phyloP scores from a whole-genome alignment of 2,888 invertebrate genomes.

The Nasonovia ribisnigri region DNA sequence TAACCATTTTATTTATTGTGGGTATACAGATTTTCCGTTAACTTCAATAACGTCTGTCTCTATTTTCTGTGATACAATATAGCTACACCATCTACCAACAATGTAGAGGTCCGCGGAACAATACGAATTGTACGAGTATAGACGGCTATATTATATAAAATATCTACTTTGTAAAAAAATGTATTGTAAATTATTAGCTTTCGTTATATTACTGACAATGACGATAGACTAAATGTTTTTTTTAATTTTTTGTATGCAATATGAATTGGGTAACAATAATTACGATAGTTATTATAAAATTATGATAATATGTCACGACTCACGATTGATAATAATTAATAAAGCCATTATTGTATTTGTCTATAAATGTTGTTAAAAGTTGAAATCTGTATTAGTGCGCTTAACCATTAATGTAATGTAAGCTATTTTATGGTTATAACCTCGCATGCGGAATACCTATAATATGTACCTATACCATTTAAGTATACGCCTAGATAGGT shows the following conservation, averaged over 20 bases:
- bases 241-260: background rate
- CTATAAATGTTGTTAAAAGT: background rate
- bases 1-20: background rate
- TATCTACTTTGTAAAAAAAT: background rate
- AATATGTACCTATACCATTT: background rate
- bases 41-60: background rate
- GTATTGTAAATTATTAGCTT: background rate
- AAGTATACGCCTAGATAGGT: background rate
- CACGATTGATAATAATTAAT: background rate
- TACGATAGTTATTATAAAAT: background rate
- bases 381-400: background rate
- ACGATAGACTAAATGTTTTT: background rate
- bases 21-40: background rate
- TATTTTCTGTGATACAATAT: background rate
- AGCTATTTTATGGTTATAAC: background rate
- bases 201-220: background rate
- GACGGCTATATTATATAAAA: background rate
- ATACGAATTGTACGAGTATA: background rate
- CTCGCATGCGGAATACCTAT: background rate
- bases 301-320: background rate
- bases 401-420: background rate
- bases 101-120: background rate
- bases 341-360: background rate
- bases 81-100: background rate
- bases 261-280: background rate